Evolutionary conservation across 2,797 vertebrate species (phyloP).

Genomic region (Podarcis lilfordi): DNA sequence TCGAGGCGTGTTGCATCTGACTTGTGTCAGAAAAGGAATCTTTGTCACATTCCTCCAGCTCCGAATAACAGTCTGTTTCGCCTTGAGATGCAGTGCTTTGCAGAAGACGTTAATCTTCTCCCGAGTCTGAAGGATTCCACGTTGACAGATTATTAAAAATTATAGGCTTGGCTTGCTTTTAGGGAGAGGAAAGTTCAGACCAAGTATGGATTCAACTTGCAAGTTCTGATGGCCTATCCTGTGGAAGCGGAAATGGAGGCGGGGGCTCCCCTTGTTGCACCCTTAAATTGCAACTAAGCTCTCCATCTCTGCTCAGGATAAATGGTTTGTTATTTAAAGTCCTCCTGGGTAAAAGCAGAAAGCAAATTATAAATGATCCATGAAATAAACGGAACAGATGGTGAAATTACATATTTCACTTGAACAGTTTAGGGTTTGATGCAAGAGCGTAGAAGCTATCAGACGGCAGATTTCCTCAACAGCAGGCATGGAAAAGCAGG

Average conservation of each 20-base stretch:
- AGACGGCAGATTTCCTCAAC: too few species aligned
- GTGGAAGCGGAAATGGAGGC: too few species aligned
- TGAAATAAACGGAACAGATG: not conserved
- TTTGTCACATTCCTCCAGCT: not conserved
- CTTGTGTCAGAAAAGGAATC: not conserved
- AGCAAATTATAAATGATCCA: not conserved
- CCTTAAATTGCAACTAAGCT: not conserved
- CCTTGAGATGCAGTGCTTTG: not conserved
- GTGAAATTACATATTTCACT: not conserved
- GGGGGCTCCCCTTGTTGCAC: too few species aligned
- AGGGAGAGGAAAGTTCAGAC: not conserved
- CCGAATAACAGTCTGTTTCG: not conserved
- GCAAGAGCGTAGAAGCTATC: not conserved
- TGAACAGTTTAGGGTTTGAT: not conserved
- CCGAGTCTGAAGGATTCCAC: not conserved
- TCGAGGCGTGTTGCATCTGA: not conserved
- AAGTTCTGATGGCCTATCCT: not conserved
- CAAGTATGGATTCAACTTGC: slow-evolving; percentile 1
- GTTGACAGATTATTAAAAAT: slow-evolving; percentile 10
- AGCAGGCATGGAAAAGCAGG: not conserved
- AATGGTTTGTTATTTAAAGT: not conserved
- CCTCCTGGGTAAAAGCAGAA: not conserved
- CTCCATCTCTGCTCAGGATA: not conserved
- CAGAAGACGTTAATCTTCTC: not conserved
- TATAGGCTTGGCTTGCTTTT: not conserved